Evolutionary conservation across 2,888 invertebrate genomes (phyloP).

Genomic region (Platerodrilus igneus): DNA sequence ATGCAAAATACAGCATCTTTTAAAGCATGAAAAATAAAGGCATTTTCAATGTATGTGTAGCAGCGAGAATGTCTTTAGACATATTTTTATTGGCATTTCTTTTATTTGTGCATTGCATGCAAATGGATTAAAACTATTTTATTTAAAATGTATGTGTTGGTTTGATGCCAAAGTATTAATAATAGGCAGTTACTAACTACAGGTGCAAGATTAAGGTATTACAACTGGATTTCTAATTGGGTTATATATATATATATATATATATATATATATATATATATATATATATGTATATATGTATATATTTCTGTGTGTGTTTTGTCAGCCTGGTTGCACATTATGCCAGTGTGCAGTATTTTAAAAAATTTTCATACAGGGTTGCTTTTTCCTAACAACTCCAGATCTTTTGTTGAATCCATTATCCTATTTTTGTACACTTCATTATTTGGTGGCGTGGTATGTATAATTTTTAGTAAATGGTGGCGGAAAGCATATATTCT

Average conservation of each 20-base stretch:
- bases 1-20: constrained; percentile 28
- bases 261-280: no score
- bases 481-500: neutral
- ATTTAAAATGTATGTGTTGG: neutral
- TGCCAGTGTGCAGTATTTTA: constrained; percentile 16
- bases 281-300: no score
- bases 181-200: constrained; percentile 26
- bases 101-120: constrained; percentile 13
- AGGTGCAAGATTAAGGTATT: constrained; percentile 28
- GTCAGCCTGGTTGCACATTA: constrained; percentile 27
- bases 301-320: constrained; percentile 20
- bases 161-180: constrained; percentile 4
- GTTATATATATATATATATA: no score
- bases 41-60: neutral
- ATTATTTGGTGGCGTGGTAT: constrained; percentile 1
- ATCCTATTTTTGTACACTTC: constrained; percentile 6
- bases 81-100: neutral
- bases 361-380: constrained; percentile 16
- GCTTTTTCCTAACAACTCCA: constrained; percentile 14
- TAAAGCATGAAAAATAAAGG: constrained; percentile 24
- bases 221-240: constrained; percentile 27
- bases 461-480: constrained; percentile 1
- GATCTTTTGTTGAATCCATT: no score
- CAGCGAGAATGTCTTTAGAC: neutral
- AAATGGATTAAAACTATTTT: constrained; percentile 11